Conservation (phyloP, 2,888 invertebrate genomes). For the Ctenicera cuprea region DNA sequence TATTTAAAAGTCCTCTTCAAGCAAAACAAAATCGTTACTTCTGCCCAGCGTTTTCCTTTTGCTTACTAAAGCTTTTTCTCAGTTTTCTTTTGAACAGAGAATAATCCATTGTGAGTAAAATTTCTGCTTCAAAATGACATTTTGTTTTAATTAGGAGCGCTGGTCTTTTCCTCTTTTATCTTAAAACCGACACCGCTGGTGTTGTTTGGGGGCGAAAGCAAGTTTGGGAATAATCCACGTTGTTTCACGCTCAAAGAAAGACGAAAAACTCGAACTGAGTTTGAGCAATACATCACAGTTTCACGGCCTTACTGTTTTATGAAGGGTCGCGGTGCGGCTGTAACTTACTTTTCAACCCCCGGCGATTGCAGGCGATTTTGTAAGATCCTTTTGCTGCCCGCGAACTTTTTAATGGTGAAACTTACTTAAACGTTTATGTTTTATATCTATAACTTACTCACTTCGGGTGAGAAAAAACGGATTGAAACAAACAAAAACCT, state of each 20-base stretch:
- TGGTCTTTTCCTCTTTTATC: not conserved
- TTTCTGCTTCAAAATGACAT: not conserved
- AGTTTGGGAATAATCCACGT: constrained; percentile 30
- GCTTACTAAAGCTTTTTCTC: not conserved
- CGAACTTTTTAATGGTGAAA: constrained; percentile 48
- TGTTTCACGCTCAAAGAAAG: constrained; percentile 36
- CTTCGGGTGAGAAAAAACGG: constrained; percentile 22
- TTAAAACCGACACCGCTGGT: constrained; percentile 19
- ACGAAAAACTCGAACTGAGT: constrained; percentile 41
- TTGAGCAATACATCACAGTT: constrained; percentile 45
- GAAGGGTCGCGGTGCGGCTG: constrained; percentile 54
- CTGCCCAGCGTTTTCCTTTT: no score
- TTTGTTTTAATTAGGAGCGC: constrained; percentile 12
- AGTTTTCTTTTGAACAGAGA: not conserved
- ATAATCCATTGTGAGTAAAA: constrained; percentile 4
- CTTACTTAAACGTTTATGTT: constrained; percentile 46
- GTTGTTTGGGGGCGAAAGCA: constrained; percentile 15
- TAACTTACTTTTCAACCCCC: constrained; percentile 46
- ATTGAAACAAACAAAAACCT: constrained; percentile 14
- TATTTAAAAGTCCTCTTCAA: constrained; percentile 5
- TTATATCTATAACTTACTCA: constrained; percentile 36
- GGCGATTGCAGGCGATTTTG: constrained; percentile 47
- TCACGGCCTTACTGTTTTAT: constrained; percentile 50
- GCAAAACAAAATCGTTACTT: not conserved
- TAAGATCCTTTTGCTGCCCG: constrained; percentile 39